phyloP scores from a whole-genome alignment of 2,113 vertebrate genomes.

The Oceanites oceanicus region DNA sequence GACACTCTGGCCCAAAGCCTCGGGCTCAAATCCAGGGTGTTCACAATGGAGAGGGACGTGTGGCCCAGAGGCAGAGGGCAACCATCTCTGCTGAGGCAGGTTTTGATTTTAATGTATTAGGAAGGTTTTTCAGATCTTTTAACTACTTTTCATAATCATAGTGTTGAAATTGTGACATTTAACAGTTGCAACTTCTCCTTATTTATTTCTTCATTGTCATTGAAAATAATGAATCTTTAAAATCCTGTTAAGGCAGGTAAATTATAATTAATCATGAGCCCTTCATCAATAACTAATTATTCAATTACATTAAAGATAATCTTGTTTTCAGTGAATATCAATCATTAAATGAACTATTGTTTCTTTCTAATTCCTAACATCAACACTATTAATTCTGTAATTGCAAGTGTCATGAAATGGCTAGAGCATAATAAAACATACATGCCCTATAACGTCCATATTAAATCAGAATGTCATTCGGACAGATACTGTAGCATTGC shows the following conservation, averaged over 20 bases:
- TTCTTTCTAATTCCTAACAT: constrained; percentile 40
- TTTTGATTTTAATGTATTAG: not conserved
- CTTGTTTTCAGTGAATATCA: constrained; percentile 48
- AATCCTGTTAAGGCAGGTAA: constrained; percentile 8
- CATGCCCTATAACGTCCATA: not conserved
- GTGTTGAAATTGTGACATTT: not conserved
- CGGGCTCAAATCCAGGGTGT: not conserved
- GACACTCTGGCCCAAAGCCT: not conserved
- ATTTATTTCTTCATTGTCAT: not conserved
- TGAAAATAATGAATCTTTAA: constrained; percentile 22
- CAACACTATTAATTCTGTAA: constrained; percentile 47
- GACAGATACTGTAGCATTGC: not conserved
- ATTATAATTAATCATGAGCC: constrained; percentile 39
- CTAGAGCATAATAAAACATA: constrained; percentile 31
- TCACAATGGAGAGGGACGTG: not conserved
- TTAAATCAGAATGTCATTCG: constrained; percentile 34
- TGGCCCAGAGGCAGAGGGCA: not conserved
- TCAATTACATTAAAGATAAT: constrained; percentile 50
- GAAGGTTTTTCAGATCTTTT: not conserved
- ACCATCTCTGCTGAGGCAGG: not conserved
- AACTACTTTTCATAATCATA: not conserved
- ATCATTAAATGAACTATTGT: constrained; percentile 30
- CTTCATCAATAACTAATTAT: constrained; percentile 59
- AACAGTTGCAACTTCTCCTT: not conserved
- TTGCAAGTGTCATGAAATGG: constrained; percentile 47